A percentile compares a stretch with the other conserved stretches of the same genome.
phyloP scores from a whole-genome alignment of 2,888 invertebrate species.

The Melanchra persicariae region DNA sequence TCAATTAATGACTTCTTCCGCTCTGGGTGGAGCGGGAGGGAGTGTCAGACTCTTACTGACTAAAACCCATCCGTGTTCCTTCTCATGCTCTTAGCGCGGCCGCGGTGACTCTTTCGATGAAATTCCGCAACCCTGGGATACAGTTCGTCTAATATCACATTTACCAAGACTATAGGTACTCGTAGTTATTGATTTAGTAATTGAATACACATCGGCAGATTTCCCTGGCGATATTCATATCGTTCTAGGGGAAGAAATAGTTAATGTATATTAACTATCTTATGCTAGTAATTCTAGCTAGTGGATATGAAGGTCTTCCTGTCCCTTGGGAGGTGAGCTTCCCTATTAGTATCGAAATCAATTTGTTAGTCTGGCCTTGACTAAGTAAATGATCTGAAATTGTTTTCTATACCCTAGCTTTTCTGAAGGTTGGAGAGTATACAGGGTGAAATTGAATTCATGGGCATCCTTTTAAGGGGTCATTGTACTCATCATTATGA shows the following conservation, averaged over 20 bases:
- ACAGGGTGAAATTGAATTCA: no score
- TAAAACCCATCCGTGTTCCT: no score
- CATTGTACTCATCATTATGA: no score
- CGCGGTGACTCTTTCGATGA: no score
- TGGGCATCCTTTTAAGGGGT: no score
- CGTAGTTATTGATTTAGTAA: slow-evolving; percentile 21
- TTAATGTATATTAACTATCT: slow-evolving; percentile 34
- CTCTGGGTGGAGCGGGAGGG: no score
- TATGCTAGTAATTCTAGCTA: neutral
- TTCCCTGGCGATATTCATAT: slow-evolving; percentile 50
- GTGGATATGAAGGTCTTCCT: slow-evolving; percentile 31
- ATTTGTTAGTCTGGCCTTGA: slow-evolving; percentile 7
- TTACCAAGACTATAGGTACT: neutral
- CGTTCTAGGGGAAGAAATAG: slow-evolving; percentile 15
- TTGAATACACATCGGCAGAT: slow-evolving; percentile 36
- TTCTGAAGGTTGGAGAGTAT: neutral
- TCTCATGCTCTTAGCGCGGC: no score
- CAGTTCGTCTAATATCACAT: neutral
- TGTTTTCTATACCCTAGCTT: neutral
- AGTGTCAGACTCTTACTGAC: no score
- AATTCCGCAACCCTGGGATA: no score
- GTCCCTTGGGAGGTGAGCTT: neutral
- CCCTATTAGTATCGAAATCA: slow-evolving; percentile 16
- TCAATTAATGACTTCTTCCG: no score
- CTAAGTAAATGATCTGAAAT: slow-evolving; percentile 1